Conservation (phyloP, 1,140 invertebrate species). For the Pentalonia nigronervosa region DNA sequence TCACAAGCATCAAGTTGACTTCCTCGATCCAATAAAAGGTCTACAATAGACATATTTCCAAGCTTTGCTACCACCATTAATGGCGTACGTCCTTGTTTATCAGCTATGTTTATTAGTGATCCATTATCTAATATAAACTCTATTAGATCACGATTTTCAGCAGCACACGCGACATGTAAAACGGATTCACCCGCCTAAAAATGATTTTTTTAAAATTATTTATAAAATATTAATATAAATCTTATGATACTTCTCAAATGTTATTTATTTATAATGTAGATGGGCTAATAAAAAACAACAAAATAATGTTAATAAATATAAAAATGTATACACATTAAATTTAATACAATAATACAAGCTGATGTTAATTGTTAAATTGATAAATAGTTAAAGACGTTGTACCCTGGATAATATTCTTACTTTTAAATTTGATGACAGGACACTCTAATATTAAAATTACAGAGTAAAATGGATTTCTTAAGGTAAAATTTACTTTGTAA, state of each 20-base stretch:
- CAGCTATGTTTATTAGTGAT: conserved; percentile 69
- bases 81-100: conserved; percentile 68
- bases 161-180: conserved; percentile 61
- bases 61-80: conserved; percentile 68
- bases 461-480: background rate
- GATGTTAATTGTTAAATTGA: background rate
- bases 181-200: conserved; percentile 61
- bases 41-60: conserved; percentile 63
- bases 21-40: conserved; percentile 62
- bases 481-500: background rate
- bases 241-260: conserved; percentile 26
- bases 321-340: background rate
- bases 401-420: background rate
- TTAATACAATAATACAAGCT: background rate
- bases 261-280: too few species aligned
- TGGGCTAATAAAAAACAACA: background rate
- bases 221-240: background rate
- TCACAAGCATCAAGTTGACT: conserved; percentile 62
- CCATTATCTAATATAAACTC: conserved; percentile 68
- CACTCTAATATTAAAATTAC: background rate
- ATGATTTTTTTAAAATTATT: background rate
- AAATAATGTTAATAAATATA: background rate
- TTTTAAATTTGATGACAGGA: background rate
- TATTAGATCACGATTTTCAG: conserved; percentile 66
- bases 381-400: background rate